phyloP scores from a whole-genome alignment of 2,113 vertebrate genomes.

The Menidia beryllina region DNA sequence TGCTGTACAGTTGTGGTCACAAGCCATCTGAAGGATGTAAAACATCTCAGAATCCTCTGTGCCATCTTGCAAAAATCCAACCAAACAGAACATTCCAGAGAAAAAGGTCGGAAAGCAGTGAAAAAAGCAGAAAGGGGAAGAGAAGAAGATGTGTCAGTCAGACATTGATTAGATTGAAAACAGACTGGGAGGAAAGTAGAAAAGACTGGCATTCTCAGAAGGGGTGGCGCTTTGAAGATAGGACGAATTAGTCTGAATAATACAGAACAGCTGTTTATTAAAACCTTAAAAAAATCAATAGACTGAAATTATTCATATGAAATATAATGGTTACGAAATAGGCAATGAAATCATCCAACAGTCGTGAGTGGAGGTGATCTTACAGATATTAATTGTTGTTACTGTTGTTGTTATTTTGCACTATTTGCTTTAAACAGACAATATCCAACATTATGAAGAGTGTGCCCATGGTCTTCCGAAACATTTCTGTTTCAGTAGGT shows the following conservation, averaged over 20 bases:
- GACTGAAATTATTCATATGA: background rate
- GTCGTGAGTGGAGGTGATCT: no score
- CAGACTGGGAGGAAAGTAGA: constrained; percentile 42
- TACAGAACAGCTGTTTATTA: constrained; percentile 13
- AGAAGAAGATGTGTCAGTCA: constrained; percentile 77
- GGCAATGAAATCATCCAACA: no score
- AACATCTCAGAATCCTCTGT: constrained; percentile 94
- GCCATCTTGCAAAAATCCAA: constrained; percentile 92
- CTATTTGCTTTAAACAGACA: no score
- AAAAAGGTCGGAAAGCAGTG: constrained; percentile 68
- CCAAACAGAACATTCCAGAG: constrained; percentile 80
- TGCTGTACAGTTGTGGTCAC: constrained; percentile 99
- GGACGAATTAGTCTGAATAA: constrained; percentile 8
- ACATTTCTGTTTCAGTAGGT: no score
- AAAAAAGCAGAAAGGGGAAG: constrained; percentile 59
- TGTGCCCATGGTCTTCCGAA: no score
- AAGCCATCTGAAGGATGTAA: constrained; percentile 99
- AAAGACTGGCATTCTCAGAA: constrained; percentile 35
- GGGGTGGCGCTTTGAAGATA: constrained; percentile 21
- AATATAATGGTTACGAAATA: no score
- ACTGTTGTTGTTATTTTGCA: no score
- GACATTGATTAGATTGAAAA: constrained; percentile 70
- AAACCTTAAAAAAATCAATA: constrained; percentile 1
- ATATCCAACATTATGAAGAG: no score
- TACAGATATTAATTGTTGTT: no score